Evolutionary conservation across 2,797 vertebrate species (phyloP), one percentile per base, ranked within the genome.

Genomic region (Falco concolor): DNA sequence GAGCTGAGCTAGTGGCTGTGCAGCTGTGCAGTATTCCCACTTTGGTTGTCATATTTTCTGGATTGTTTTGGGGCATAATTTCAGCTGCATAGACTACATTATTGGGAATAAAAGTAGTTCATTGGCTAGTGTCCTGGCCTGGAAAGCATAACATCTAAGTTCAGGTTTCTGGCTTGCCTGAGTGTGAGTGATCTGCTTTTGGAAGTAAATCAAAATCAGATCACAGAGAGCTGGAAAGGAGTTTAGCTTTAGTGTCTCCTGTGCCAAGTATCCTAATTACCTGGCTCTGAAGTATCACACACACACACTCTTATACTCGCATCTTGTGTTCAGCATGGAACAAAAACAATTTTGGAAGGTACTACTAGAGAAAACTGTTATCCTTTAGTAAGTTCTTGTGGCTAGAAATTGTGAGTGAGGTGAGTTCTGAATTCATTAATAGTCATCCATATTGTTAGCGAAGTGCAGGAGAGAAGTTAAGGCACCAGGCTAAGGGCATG

Each of bases 121-220:
- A n/a, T 49, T 94, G 89, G 60, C 89, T 85, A 64, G 21, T 52
- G 83, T 89, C 56, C 70, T 89, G 78, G 45, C 25, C 56, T 83
- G 68, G 96, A 89, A 74, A 38, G 21, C 23, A 19, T 73, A 76
- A 60, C n/a, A 12, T 77, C 27, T 6, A 85, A 61, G 47, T 76
- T 84, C 54, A 92, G 32, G 56, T 92, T 90, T 79, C 68, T 89
- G 14, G 9, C 92, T 93, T 94, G 84, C 40, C 60, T 42, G n/a
- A 91, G 52, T 82, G 28, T 70, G 32, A 84, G 32, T 82, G 93
- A 95, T 90, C 81, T 96, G 60, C 81, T 91, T 94, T 93, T 94
- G 94, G 90, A 96, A 90, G 84, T 95, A 70, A 70, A 19, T 94
- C 90, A 89, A 96, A 92, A 92, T 79, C 81, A 92, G 75, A 92